Evolutionary conservation across 1,140 invertebrate genomes (phyloP).

Genomic region (Zaprionus tsacasi): DNA sequence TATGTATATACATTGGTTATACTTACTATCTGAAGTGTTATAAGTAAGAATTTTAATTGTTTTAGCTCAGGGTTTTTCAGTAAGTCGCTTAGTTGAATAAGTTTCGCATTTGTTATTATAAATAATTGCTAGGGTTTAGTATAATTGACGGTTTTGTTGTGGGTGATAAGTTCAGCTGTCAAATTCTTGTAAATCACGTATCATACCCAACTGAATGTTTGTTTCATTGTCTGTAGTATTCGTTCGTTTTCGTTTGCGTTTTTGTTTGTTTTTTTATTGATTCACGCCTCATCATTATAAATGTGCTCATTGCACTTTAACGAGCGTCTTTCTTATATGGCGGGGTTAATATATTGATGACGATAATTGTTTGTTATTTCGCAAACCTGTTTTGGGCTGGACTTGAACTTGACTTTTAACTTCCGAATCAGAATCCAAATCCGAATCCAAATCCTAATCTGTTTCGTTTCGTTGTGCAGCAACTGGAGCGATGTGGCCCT

Average conservation of each 20-base stretch:
- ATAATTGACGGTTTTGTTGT: conserved; percentile 22
- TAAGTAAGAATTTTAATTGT: neutral
- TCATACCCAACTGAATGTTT: conserved; percentile 7
- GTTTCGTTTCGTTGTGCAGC: conserved; percentile 17
- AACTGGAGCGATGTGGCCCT: conserved; percentile 59
- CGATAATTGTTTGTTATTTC: conserved; percentile 20
- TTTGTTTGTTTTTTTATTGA: conserved; percentile 34
- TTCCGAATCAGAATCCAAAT: conserved; percentile 30
- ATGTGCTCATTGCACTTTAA: conserved; percentile 51
- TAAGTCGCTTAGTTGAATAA: conserved; percentile 23
- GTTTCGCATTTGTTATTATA: conserved; percentile 33
- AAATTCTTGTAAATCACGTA: conserved; percentile 36
- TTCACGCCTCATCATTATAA: conserved; percentile 41
- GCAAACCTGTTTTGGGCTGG: conserved; percentile 7
- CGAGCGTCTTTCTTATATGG: conserved; percentile 41
- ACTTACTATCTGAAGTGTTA: conserved; percentile 5
- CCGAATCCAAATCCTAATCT: conserved; percentile 20
- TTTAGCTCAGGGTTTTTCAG: conserved; percentile 5
- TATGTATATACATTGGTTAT: neutral
- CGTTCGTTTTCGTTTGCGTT: neutral
- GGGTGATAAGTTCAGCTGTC: conserved; percentile 25
- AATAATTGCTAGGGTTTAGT: conserved; percentile 33
- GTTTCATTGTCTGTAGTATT: neutral
- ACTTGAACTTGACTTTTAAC: conserved; percentile 40
- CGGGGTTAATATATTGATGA: conserved; percentile 39